A percentile compares a stretch with the other conserved stretches of the same genome.
Conservation (phyloP, 2,797 vertebrate genomes). For the Dermochelys coriacea region DNA sequence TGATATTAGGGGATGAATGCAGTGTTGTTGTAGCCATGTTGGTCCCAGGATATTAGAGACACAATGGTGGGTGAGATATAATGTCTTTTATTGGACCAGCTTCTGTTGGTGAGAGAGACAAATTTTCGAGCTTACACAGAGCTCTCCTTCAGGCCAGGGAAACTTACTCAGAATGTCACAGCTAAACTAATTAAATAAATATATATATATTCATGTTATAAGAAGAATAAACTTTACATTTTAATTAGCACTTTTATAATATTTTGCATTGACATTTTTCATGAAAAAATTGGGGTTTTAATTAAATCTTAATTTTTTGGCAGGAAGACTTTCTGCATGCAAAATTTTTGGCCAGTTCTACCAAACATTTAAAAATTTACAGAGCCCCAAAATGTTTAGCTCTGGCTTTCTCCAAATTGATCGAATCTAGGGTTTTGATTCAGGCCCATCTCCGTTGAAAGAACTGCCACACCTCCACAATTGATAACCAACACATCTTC, state of each 20-base stretch:
- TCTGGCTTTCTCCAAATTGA: background rate
- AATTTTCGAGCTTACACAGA: background rate
- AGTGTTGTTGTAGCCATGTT: background rate
- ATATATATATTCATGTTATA: fast-evolving
- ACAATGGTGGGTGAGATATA: background rate
- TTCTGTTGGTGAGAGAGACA: background rate
- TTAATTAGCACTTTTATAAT: background rate
- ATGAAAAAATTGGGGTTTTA: fast-evolving
- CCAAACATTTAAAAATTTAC: background rate
- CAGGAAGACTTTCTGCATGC: background rate
- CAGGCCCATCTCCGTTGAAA: background rate
- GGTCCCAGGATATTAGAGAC: background rate
- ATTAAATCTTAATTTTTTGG: background rate
- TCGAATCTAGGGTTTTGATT: background rate
- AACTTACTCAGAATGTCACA: background rate
- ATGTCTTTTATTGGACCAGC: background rate
- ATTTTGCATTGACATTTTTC: background rate
- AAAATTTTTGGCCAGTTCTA: background rate
- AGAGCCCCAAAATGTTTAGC: background rate
- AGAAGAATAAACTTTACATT: background rate
- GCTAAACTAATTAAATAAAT: background rate
- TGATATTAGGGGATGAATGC: background rate
- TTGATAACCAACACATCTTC: fast-evolving
- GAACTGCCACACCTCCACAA: background rate
- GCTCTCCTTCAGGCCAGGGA: background rate